Percentiles rank a stretch among this genome's conserved stretches.
These are phyloP conservation scores for Dipodomys ordii DNA, from an alignment of 2,113 vertebrate genomes.

Conservation along the genomic window DNA sequence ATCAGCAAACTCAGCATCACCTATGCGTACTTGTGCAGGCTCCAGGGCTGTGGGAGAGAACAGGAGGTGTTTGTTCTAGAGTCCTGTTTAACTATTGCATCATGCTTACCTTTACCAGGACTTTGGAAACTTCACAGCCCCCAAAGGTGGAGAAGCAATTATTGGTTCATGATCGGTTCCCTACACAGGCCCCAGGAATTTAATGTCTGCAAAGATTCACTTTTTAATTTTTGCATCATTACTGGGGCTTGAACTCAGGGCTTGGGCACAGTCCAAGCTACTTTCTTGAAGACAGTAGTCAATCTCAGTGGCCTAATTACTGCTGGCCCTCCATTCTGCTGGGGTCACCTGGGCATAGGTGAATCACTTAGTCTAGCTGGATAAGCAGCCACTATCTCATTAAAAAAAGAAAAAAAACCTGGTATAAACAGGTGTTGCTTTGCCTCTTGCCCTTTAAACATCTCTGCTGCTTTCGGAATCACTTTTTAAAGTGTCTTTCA, in stretches of 20 bases:
- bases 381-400: not conserved
- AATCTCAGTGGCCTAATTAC: too few relatives aligned
- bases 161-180: too few relatives aligned
- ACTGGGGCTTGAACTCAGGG: too few relatives aligned
- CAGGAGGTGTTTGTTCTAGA: not conserved
- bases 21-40: not conserved
- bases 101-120: constrained; percentile 59
- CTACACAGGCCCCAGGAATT: not conserved
- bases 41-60: not conserved
- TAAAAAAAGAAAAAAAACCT: not conserved
- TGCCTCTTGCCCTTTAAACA: not conserved
- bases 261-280: too few relatives aligned
- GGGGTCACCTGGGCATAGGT: not conserved
- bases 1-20: not conserved
- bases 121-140: constrained; percentile 36
- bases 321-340: not conserved
- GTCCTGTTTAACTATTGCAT: constrained; percentile 40
- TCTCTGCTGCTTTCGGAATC: not conserved
- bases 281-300: too few relatives aligned
- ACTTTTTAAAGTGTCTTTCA: not conserved
- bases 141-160: not conserved
- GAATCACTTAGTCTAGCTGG: not conserved
- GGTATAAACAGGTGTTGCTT: not conserved
- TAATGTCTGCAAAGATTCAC: not conserved
- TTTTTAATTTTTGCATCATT: not conserved